phyloP scores from a whole-genome alignment of 2,888 invertebrate species.

The Watsonalla cultraria region DNA sequence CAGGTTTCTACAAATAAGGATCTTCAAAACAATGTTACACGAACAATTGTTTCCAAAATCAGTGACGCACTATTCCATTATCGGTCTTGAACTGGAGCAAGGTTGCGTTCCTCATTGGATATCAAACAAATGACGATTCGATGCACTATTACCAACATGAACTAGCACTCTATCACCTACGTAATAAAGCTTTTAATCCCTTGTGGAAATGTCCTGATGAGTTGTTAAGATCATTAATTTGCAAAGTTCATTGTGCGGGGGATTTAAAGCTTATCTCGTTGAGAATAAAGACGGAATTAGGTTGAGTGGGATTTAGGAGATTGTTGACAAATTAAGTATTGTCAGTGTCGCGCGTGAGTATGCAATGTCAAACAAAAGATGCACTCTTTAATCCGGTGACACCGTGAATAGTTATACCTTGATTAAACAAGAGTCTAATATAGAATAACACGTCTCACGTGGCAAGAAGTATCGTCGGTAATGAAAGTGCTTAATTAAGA shows the following conservation, averaged over 20 bases:
- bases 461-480: too few relatives aligned
- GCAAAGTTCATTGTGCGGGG: neutral
- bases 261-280: neutral
- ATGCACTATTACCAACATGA: constrained; percentile 3
- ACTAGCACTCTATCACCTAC: neutral
- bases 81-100: neutral
- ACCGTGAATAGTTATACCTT: neutral
- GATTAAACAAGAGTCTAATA: too few relatives aligned
- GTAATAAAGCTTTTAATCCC: constrained; percentile 1
- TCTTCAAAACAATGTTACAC: neutral
- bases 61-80: neutral
- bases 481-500: too few relatives aligned
- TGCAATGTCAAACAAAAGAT: constrained; percentile 12
- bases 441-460: too few relatives aligned
- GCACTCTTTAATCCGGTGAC: neutral
- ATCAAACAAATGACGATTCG: constrained; percentile 12
- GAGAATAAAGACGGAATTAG: neutral
- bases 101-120: neutral
- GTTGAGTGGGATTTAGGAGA: neutral
- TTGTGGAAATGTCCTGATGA: neutral
- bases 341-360: constrained; percentile 3
- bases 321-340: neutral
- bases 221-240: neutral
- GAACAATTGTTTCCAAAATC: neutral
- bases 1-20: neutral